Evolutionary conservation across 1,140 invertebrate genomes (phyloP).

Genomic region (Pteromalus puparum): DNA sequence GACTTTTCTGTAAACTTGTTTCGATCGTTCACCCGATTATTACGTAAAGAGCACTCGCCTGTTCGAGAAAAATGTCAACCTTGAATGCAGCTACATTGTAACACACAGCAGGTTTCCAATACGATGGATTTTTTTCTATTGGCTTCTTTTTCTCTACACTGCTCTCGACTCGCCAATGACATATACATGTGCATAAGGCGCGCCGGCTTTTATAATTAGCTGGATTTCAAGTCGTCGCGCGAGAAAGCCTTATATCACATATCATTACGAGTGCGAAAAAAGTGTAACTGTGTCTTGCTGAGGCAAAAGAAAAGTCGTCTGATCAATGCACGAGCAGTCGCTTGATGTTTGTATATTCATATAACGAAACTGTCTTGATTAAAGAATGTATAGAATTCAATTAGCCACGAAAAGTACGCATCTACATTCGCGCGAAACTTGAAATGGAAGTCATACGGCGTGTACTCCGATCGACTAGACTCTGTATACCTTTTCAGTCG

Average conservation of each 20-base stretch:
- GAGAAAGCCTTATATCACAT: no score
- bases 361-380: no score
- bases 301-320: no score
- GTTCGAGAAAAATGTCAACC: background rate
- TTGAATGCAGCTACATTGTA: conserved; percentile 38
- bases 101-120: conserved; percentile 48
- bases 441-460: background rate
- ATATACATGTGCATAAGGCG: background rate
- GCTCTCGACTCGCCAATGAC: background rate
- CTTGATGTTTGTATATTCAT: no score
- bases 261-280: no score
- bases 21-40: background rate
- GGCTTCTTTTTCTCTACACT: conserved; percentile 48
- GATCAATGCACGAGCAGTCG: no score
- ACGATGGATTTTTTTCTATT: conserved; percentile 35
- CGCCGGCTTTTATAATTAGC: background rate
- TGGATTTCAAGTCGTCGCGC: background rate
- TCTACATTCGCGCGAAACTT: background rate
- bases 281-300: no score
- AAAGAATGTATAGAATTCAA: no score
- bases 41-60: conserved; percentile 14
- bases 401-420: no score
- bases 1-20: conserved; percentile 5
- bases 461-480: no score
- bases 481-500: background rate